Evolutionary conservation across 2,797 vertebrate genomes (phyloP), one percentile per base, ranked within the genome.

Genomic region (Schizopygopsis malacanthus): DNA sequence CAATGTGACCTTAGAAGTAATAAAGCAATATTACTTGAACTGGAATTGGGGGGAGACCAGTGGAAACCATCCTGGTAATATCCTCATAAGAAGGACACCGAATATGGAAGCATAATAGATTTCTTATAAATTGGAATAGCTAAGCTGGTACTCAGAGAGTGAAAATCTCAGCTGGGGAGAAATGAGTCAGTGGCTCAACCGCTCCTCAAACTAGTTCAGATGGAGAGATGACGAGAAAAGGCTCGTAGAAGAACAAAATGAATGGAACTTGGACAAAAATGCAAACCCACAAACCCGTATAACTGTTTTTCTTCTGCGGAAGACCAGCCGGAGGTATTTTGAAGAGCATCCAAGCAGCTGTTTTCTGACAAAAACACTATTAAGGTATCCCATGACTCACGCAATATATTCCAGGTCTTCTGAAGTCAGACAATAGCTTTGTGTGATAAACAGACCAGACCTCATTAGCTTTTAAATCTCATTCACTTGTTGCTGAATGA

Each of bases 71-170:
- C 56, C 41, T 12, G 22, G 63, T 75, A 41, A 75, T 56, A 69
- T 78, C 83, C 37, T 65, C 50, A 65, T 81, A 79, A 59, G 77
- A 54, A 77, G 54, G 77, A 82, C 75, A 70, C 78, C 15, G 73
- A 85, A 90, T 89, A 80, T 81, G 39, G 63, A 63, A 78, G 77
- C 41, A 47, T 88, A 86, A 88, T 88, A 70, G 77, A 87, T 86
- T 87, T 87, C 81, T 61, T 47, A 65, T 56, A 87, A 87, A 81
- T 75, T 87, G 87, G 86, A 85, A 76, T 59, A 77, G 83, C 20
- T 75, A 63, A 85, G 70, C 75, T 45, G 81, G 72, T 75, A 50
- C 37, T 52, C 39, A 54, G 43, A 82, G 54, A 77, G 13, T 54
- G 52, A 73, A 56, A 70, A 59, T 52, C 76, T 88, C 86, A 85